These are phyloP conservation scores for Leucoraja erinaceus DNA, from an alignment of 2,113 vertebrate genomes.

Conservation along the genomic window DNA sequence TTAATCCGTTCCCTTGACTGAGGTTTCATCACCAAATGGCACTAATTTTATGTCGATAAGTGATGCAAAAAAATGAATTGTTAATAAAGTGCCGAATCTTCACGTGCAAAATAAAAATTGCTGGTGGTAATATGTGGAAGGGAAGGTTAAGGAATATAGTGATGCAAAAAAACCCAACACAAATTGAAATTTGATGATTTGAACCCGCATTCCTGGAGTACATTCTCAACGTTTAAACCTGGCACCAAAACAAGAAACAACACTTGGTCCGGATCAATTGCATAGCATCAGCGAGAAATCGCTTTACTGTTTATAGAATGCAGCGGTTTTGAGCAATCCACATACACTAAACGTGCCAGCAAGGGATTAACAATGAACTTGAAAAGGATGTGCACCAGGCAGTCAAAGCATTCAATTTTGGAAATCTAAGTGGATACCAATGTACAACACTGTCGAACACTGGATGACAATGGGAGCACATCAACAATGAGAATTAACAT, in stretches of 20 bases:
- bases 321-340: neutral
- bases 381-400: neutral
- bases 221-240: constrained; percentile 56
- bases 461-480: neutral
- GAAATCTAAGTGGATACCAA: neutral
- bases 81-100: neutral
- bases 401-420: neutral
- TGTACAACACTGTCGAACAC: neutral
- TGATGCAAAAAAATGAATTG: neutral
- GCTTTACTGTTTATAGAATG: neutral
- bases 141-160: neutral
- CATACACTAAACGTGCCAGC: neutral
- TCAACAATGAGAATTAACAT: neutral
- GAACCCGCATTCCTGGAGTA: neutral
- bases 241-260: constrained; percentile 22
- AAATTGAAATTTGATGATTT: neutral
- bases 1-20: neutral
- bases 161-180: neutral
- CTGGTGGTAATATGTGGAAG: neutral
- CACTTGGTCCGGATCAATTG: neutral
- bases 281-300: neutral
- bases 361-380: neutral
- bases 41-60: neutral
- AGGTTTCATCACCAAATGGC: neutral
- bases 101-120: neutral